phyloP scores from a whole-genome alignment of 2,113 vertebrate species.

The Ginglymostoma cirratum region DNA sequence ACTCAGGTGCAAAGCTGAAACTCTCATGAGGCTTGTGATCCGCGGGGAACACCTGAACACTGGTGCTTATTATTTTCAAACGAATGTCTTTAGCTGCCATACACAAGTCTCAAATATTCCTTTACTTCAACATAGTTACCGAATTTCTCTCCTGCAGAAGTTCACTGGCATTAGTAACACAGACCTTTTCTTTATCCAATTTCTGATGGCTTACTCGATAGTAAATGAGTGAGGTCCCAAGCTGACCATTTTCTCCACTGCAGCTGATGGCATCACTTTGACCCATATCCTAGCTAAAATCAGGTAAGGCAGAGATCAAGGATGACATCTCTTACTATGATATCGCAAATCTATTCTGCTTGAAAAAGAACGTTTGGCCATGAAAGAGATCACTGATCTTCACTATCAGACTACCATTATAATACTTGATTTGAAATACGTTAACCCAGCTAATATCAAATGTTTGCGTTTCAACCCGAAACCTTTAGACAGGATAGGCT shows the following conservation, averaged over 20 bases:
- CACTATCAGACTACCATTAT: not conserved
- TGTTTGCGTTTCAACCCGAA: not conserved
- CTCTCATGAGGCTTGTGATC: not conserved
- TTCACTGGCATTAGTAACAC: not conserved
- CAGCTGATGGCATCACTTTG: not conserved
- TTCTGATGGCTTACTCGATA: not conserved
- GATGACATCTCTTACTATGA: not conserved
- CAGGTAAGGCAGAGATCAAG: not conserved
- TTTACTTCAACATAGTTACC: not conserved
- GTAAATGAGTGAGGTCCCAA: not conserved
- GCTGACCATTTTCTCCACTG: not conserved
- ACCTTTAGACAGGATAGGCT: not conserved
- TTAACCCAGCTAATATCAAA: not conserved
- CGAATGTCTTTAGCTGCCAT: not conserved
- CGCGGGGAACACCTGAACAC: not conserved
- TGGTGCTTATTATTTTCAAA: constrained; percentile 5
- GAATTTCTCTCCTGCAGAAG: not conserved
- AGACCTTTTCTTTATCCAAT: not conserved
- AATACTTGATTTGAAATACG: not conserved
- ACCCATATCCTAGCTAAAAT: not conserved
- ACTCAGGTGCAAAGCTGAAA: not conserved
- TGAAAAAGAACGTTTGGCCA: not conserved
- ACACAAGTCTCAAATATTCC: not conserved
- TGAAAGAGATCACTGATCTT: not conserved
- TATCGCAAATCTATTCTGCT: not conserved